Percentiles rank a stretch among this genome's conserved stretches.
Evolutionary conservation across 35 echinoderm and acorn worm species (phyloP).

Genomic region (Acanthaster planci): DNA sequence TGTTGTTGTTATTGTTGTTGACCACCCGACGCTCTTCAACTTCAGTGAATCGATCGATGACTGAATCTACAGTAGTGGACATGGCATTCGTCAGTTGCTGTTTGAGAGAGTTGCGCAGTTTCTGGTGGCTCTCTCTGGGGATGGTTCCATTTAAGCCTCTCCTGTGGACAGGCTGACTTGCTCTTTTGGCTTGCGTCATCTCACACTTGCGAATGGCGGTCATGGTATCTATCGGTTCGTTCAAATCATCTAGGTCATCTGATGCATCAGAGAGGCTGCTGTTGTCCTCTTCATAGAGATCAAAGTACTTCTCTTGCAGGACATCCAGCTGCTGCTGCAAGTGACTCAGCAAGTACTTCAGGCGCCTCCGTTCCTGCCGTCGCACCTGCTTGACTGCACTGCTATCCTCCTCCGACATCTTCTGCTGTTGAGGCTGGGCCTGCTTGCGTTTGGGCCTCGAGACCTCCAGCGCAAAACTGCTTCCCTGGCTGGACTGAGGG

Average conservation of each 20-base stretch:
- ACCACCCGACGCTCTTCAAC: constrained; percentile 1
- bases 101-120: constrained; percentile 59
- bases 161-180: background rate
- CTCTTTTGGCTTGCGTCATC: constrained; percentile 9
- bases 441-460: constrained; percentile 80
- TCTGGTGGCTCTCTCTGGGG: constrained; percentile 35
- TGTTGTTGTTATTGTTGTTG: constrained; percentile 51
- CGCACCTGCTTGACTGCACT: constrained; percentile 37
- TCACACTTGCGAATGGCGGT: constrained; percentile 75
- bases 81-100: constrained; percentile 60
- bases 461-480: constrained; percentile 38
- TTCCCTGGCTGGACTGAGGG: constrained; percentile 32
- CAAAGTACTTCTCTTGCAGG: constrained; percentile 87
- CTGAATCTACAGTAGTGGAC: constrained; percentile 62
- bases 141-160: background rate
- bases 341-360: constrained; percentile 74
- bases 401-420: constrained; percentile 32
- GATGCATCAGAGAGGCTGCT: constrained; percentile 56
- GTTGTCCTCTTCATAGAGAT: constrained; percentile 86
- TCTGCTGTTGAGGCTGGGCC: constrained; percentile 83
- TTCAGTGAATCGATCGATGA: constrained; percentile 60
- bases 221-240: constrained; percentile 65
- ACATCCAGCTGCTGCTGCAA: constrained; percentile 88
- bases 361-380: constrained; percentile 56
- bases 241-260: constrained; percentile 84